Percentiles rank a stretch among this genome's conserved stretches.
Evolutionary conservation across 1,140 invertebrate species (phyloP).

Genomic region (Halesus radiatus): DNA sequence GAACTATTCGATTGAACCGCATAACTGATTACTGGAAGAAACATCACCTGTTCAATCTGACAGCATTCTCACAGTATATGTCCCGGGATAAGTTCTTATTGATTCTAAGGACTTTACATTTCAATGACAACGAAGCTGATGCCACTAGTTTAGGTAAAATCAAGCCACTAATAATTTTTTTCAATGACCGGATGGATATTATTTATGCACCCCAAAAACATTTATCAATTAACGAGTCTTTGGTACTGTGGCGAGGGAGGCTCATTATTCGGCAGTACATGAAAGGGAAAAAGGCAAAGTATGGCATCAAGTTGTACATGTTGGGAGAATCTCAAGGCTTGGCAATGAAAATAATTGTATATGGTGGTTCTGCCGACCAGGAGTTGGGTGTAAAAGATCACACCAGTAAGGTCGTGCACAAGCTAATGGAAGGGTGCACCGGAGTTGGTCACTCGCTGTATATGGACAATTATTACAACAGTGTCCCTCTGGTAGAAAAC

Average conservation of each 20-base stretch:
- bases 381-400: constrained; percentile 19
- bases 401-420: constrained; percentile 12
- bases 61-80: no score
- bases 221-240: constrained; percentile 14
- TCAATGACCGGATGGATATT: constrained; percentile 23
- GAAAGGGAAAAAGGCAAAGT: constrained; percentile 31
- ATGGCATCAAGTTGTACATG: constrained; percentile 30
- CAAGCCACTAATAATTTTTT: constrained; percentile 8
- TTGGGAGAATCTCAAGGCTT: constrained; percentile 10
- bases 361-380: constrained; percentile 11
- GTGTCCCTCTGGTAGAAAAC: not conserved
- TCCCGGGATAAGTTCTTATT: constrained; percentile 20
- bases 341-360: constrained; percentile 8
- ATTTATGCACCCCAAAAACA: constrained; percentile 18
- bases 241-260: constrained; percentile 23
- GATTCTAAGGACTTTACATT: constrained; percentile 16
- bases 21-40: constrained; percentile 10
- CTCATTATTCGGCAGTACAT: constrained; percentile 23
- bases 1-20: constrained; percentile 3
- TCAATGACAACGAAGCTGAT: constrained; percentile 12
- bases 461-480: constrained; percentile 1
- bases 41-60: not conserved
- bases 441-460: not conserved
- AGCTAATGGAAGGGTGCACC: not conserved
- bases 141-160: constrained; percentile 8